Evolutionary conservation across 1,140 invertebrate species (phyloP).

Genomic region (Ostrea denselamellosa): DNA sequence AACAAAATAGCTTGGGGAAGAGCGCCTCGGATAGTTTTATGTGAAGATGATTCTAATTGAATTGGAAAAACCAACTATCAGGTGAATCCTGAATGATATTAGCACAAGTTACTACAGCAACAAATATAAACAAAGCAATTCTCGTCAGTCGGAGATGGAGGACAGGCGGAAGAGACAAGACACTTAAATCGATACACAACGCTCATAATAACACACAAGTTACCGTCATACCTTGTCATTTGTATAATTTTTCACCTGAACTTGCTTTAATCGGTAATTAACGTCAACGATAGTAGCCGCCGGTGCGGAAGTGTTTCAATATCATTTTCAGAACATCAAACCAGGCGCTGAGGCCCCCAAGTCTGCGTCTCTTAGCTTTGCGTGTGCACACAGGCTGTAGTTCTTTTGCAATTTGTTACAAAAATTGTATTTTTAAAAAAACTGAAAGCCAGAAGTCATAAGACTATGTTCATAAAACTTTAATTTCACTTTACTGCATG

Average conservation of each 20-base stretch:
- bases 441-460: no score
- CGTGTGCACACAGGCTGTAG: no score
- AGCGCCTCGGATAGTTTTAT: not conserved
- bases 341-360: not conserved
- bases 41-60: not conserved
- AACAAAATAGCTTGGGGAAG: not conserved
- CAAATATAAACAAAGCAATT: not conserved
- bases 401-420: no score
- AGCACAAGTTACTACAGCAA: not conserved
- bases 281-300: not conserved
- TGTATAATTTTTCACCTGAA: slow-evolving; percentile 37
- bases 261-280: slow-evolving; percentile 11
- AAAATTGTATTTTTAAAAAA: no score
- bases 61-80: not conserved
- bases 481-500: no score
- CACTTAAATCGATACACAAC: slow-evolving; percentile 18
- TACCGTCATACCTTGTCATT: not conserved
- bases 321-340: slow-evolving; percentile 24
- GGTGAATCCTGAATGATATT: not conserved
- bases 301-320: not conserved
- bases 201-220: slow-evolving; percentile 32
- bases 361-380: no score
- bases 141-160: not conserved
- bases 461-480: no score
- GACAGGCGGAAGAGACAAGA: not conserved